Percentiles rank a stretch among this genome's conserved stretches.
Evolutionary conservation across 2,797 vertebrate species (phyloP).

Genomic region (Aplochiton taeniatus): DNA sequence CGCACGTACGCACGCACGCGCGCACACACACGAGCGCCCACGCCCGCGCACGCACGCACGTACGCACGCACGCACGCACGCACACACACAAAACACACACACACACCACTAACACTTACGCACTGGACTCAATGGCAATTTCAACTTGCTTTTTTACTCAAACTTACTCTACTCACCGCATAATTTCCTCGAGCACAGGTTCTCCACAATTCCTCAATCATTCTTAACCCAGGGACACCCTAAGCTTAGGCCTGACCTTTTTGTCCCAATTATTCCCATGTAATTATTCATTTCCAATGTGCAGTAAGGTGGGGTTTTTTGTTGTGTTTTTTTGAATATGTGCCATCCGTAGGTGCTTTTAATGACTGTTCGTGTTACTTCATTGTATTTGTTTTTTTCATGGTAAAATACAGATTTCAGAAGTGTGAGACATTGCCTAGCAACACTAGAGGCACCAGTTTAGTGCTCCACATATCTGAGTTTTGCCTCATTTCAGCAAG

Average conservation of each 20-base stretch:
- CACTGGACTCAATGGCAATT: background rate
- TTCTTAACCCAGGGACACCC: slow-evolving; percentile 8
- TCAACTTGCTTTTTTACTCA: slow-evolving; percentile 16
- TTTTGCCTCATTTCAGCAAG: background rate
- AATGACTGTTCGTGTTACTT: too few species aligned
- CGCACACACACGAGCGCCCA: too few species aligned
- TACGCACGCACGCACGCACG: slow-evolving; percentile 6
- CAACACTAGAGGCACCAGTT: background rate
- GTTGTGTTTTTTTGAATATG: too few species aligned
- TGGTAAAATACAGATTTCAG: too few species aligned
- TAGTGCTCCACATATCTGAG: background rate
- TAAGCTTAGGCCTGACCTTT: slow-evolving; percentile 6
- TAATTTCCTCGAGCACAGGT: slow-evolving; percentile 36
- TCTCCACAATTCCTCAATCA: slow-evolving; percentile 60
- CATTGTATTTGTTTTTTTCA: too few species aligned
- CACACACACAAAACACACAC: background rate
- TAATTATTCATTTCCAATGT: too few species aligned
- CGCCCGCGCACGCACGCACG: too few species aligned
- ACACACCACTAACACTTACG: slow-evolving; percentile 22
- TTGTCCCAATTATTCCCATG: background rate
- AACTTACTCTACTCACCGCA: slow-evolving; percentile 39
- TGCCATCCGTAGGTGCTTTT: too few species aligned
- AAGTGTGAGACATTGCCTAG: too few species aligned
- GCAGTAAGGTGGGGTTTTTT: too few species aligned
- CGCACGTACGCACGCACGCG: background rate